Conservation (phyloP, 1,140 invertebrate species). For the Andrena cerasifolii region DNA sequence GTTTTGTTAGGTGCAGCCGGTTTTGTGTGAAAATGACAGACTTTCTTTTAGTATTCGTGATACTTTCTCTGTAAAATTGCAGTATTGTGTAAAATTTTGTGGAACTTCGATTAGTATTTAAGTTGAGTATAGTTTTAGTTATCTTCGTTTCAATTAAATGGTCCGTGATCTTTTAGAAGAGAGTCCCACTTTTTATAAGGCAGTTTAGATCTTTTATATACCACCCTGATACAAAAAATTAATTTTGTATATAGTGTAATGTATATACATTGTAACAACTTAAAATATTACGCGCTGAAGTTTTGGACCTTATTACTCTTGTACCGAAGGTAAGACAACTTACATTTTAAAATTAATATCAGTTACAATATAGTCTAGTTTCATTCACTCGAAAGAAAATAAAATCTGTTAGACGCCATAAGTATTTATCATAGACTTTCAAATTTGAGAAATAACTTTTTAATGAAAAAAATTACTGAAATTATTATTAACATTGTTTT, state of each 20-base stretch:
- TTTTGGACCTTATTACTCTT: conserved; percentile 44
- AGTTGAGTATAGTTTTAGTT: background rate
- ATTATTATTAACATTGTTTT: background rate
- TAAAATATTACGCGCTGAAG: conserved; percentile 39
- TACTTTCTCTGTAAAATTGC: conserved; percentile 17
- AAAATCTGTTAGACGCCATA: no score
- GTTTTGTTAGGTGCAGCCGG: conserved; percentile 39
- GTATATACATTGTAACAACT: conserved; percentile 48
- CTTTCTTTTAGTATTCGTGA: conserved; percentile 35
- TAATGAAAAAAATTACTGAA: no score
- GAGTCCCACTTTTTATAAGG: conserved; percentile 34
- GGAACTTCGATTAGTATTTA: conserved; percentile 24
- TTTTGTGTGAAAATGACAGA: conserved; percentile 22
- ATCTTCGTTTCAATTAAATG: background rate
- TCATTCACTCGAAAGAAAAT: no score
- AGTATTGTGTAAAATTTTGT: conserved; percentile 48
- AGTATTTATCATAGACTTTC: background rate
- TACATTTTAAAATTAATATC: conserved; percentile 16
- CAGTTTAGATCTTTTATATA: conserved; percentile 38
- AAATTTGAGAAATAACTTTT: background rate
- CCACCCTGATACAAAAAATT: background rate
- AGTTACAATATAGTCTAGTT: background rate
- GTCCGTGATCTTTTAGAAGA: conserved; percentile 10
- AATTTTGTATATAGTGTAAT: conserved; percentile 45
- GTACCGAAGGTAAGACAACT: conserved; percentile 51